phyloP scores from a whole-genome alignment of 2,113 vertebrate species.

The Cnemophilus loriae region DNA sequence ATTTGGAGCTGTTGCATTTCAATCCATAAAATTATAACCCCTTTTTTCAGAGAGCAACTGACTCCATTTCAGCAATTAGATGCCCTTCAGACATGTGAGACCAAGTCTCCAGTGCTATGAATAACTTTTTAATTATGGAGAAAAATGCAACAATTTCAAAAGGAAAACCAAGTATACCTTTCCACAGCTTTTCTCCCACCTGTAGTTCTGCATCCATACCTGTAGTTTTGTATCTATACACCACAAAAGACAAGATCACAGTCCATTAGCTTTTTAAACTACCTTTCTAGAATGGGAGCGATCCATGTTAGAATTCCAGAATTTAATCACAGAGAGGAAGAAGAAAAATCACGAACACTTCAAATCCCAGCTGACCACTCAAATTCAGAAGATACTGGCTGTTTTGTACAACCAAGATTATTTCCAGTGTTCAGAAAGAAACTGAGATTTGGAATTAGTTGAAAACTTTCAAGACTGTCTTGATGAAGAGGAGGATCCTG shows the following conservation, averaged over 20 bases:
- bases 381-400: background rate
- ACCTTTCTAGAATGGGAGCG: background rate
- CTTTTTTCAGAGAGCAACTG: background rate
- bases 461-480: background rate
- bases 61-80: background rate
- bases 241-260: background rate
- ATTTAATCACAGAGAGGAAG: background rate
- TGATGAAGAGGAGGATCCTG: background rate
- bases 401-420: background rate
- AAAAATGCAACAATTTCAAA: background rate
- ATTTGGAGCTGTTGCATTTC: background rate
- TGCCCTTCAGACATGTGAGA: background rate
- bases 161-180: background rate
- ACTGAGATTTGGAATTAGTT: background rate
- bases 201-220: background rate
- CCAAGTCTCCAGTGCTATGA: background rate
- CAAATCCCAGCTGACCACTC: background rate
- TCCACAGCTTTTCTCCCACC: background rate
- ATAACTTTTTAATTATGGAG: background rate
- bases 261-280: background rate
- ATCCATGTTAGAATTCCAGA: background rate
- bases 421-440: background rate
- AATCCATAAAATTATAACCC: background rate
- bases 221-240: background rate
- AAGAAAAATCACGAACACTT: background rate